Base-by-base conservation (phyloP, 2,797 vertebrate genomes). In the Tarsius wallacei region DNA sequence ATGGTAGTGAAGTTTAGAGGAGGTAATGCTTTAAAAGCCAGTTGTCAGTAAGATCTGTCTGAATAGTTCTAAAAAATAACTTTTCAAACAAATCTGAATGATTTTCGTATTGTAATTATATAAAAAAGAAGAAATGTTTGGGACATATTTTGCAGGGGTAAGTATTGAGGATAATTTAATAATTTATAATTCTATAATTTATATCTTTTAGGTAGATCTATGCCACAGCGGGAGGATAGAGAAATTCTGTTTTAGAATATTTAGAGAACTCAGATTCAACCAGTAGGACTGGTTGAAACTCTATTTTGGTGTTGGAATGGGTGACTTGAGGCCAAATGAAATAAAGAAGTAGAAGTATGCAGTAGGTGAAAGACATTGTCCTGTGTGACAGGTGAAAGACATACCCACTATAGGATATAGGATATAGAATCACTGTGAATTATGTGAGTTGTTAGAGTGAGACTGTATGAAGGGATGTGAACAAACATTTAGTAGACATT, bases 41-140 rank as follows among this genome's bases (percentile, higher is more conserved):
- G 70, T 80, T 95, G 64, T 85, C 22, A 57, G 24, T 91, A 90
- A 91, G 82, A 74, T 83, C 71, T 94, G 42, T 11, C 24, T 83
- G 63, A 81, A 51, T 70, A 76, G 82, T 93, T 93, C 76, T 42
- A 64, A 91, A 93, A 64, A 63, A 11, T 76, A 51, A 8, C 55
- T 96, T 90, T 93, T 36, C 68, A 85, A 61, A 61, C 22, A 68
- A 59, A 55, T 90, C 8, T 57, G 68, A 77, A 66, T 84, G 10
- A 85, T 73, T 90, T 77, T 7, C 10, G 8, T 78, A 64, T 63
- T 55, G 26, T 81, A 82, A 73, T 96, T 70, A n/a, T 17, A 36
- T 66, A 59, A 74, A 68, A 49, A 33, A 68, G 66, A 77, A 66
- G 55, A 86, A 76, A 68, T 82, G 26, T 82, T 7, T 63, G 42